These are phyloP conservation scores for Pelosia muscerda DNA, from an alignment of 2,888 invertebrate genomes.

Conservation along the genomic window DNA sequence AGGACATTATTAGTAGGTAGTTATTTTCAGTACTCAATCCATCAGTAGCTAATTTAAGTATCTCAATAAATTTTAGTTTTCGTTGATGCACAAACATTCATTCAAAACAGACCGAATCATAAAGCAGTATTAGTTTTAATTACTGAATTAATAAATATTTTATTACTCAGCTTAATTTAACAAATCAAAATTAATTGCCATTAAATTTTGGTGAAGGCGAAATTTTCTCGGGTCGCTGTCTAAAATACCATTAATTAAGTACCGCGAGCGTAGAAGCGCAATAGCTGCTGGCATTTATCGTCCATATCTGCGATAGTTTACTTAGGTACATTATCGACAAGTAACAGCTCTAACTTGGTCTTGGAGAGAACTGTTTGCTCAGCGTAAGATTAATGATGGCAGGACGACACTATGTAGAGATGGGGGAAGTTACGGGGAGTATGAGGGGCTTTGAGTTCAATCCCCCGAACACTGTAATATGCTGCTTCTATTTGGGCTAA, in stretches of 20 bases:
- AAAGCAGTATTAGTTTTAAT: constrained; percentile 8
- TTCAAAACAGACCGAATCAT: not conserved
- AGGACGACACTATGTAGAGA: constrained; percentile 67
- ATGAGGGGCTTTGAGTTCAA: constrained; percentile 59
- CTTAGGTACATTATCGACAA: constrained; percentile 70
- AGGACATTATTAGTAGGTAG: no score
- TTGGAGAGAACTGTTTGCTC: constrained; percentile 70
- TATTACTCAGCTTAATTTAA: constrained; percentile 30
- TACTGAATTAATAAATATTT: constrained; percentile 26
- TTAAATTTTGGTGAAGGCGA: constrained; percentile 51
- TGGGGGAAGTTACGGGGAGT: constrained; percentile 47
- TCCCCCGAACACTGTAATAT: constrained; percentile 56
- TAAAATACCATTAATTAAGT: constrained; percentile 62
- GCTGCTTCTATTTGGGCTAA: constrained; percentile 65
- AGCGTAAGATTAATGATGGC: constrained; percentile 82
- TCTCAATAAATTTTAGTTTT: not conserved
- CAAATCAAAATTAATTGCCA: constrained; percentile 49
- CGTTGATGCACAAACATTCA: not conserved
- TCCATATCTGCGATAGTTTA: constrained; percentile 65
- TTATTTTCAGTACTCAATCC: no score
- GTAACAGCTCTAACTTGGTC: constrained; percentile 69
- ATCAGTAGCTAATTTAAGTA: no score
- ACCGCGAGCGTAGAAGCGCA: constrained; percentile 14
- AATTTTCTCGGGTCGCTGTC: constrained; percentile 48
- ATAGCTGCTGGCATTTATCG: constrained; percentile 51